Evolutionary conservation across 2,797 vertebrate species (phyloP).

Genomic region (Takifugu ocellatus): DNA sequence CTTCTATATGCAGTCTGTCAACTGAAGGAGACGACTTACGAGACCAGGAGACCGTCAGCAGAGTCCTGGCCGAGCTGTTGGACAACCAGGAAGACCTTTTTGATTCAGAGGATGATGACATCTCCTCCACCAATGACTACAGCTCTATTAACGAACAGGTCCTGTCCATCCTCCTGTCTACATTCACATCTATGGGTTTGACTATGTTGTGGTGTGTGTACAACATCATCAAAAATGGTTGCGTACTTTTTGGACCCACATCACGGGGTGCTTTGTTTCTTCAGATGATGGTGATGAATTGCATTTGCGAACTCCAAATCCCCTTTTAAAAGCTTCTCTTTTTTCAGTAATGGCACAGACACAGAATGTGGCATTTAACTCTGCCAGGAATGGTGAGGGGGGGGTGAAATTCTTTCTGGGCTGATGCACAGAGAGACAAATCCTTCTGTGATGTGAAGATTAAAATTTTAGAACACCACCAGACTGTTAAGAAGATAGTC

Average conservation of each 20-base stretch:
- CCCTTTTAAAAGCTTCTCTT: constrained; percentile 9
- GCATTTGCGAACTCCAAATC: constrained; percentile 4
- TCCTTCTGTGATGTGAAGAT: constrained; percentile 11
- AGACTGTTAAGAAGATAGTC: constrained; percentile 1
- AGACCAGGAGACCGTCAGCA: constrained; percentile 92
- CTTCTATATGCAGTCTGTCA: constrained; percentile 78
- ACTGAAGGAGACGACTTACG: constrained; percentile 90
- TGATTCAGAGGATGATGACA: constrained; percentile 93
- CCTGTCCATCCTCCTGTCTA: background rate
- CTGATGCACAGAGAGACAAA: constrained; percentile 9
- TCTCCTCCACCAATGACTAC: constrained; percentile 93
- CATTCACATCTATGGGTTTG: too few species aligned
- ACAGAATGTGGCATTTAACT: constrained; percentile 30
- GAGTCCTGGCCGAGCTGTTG: constrained; percentile 90
- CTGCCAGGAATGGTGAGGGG: constrained; percentile 4
- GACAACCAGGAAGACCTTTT: constrained; percentile 95
- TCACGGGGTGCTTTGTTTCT: background rate
- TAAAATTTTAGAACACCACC: background rate
- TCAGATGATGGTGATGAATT: background rate
- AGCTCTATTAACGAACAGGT: constrained; percentile 97
- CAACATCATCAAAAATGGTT: background rate
- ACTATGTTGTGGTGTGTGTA: background rate
- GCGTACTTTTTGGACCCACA: background rate
- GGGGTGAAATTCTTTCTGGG: constrained; percentile 6
- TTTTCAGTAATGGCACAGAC: constrained; percentile 6